Conservation (phyloP, 2,113 vertebrate genomes). For the Saccopteryx bilineata region DNA sequence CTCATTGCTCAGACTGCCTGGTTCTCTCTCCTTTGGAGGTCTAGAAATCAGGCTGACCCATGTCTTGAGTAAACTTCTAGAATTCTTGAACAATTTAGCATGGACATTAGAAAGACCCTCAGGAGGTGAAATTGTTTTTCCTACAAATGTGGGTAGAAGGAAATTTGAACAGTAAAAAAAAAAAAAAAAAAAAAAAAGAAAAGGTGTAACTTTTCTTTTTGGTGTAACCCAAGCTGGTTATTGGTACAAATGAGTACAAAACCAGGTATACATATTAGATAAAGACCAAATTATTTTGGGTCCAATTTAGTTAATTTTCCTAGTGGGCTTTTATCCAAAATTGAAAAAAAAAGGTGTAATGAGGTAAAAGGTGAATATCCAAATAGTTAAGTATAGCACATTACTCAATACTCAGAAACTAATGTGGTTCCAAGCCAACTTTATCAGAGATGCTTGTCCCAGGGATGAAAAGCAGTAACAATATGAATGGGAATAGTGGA, state of each 20-base stretch:
- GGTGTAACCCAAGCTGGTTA: neutral
- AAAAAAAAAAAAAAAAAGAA: constrained; percentile 54
- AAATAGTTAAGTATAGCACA: neutral
- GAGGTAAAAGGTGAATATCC: neutral
- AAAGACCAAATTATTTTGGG: constrained; percentile 11
- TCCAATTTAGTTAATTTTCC: constrained; percentile 30
- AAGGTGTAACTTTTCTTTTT: neutral
- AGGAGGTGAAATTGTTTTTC: neutral
- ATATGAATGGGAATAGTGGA: neutral
- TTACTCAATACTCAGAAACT: neutral
- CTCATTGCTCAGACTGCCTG: neutral
- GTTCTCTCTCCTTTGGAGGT: neutral
- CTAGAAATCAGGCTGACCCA: neutral
- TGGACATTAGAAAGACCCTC: neutral
- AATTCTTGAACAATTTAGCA: neutral
- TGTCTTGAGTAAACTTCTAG: neutral
- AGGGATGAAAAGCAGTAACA: neutral
- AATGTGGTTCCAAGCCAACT: neutral
- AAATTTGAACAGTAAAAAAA: constrained; percentile 9
- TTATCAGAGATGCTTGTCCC: neutral
- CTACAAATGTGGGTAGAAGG: neutral
- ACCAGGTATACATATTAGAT: neutral
- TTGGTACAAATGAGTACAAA: neutral
- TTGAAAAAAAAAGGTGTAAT: constrained; percentile 20
- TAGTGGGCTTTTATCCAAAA: neutral